These are phyloP conservation scores for Ephestia elutella DNA, from an alignment of 1,140 invertebrate genomes.

Conservation along the genomic window DNA sequence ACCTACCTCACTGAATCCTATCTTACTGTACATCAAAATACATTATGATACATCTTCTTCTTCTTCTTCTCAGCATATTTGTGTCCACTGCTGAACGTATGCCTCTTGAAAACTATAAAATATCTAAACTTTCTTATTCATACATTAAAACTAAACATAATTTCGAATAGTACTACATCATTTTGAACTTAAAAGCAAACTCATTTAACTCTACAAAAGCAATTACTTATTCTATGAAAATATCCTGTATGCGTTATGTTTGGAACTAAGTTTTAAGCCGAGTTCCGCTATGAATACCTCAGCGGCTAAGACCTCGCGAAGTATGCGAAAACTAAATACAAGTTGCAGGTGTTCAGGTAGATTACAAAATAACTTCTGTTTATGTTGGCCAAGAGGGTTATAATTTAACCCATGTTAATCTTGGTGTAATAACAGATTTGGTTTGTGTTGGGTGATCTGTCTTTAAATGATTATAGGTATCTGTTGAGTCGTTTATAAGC, in stretches of 20 bases:
- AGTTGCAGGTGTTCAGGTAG: conserved; percentile 14
- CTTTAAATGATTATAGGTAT: no score
- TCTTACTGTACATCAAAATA: no score
- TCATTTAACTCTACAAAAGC: background rate
- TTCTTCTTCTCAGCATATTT: no score
- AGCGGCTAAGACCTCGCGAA: conserved; percentile 8
- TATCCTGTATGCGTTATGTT: conserved; percentile 1
- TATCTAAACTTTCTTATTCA: no score
- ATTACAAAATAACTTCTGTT: conserved; percentile 17
- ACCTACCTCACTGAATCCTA: no score
- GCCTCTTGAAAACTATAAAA: no score
- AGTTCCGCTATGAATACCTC: conserved; percentile 20
- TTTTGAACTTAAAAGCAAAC: background rate
- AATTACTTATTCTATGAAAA: background rate
- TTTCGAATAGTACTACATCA: no score
- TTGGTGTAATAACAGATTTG: background rate
- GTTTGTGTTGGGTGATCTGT: no score
- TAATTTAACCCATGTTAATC: background rate
- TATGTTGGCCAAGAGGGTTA: conserved; percentile 8
- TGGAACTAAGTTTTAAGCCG: conserved; percentile 6
- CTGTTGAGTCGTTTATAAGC: no score
- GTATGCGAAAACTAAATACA: conserved; percentile 22
- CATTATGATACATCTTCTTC: no score
- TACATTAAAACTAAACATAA: no score
- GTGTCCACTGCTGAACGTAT: no score